Percentiles rank a stretch among this genome's conserved stretches.
Conservation (phyloP, 2,797 vertebrate species). For the Cichlasoma orientale region DNA sequence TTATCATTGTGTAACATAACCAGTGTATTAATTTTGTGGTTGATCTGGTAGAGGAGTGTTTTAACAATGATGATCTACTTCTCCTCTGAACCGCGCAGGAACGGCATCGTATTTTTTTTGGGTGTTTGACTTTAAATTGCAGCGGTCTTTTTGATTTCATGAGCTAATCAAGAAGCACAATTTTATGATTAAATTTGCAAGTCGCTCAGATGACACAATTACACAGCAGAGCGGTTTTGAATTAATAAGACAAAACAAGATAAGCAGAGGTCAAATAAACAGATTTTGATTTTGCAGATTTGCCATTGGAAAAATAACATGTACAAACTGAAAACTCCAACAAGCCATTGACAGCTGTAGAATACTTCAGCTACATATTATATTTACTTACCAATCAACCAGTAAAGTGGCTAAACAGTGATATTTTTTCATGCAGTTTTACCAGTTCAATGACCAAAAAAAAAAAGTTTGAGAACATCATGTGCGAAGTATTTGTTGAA, state of each 20-base stretch:
- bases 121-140: conserved; percentile 14
- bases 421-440: neutral
- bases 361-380: neutral
- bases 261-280: conserved; percentile 59
- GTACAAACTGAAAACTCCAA: neutral
- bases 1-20: neutral
- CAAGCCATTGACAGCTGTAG: neutral
- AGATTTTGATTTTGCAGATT: conserved; percentile 28
- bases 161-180: conserved; percentile 28
- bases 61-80: neutral
- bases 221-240: conserved; percentile 50
- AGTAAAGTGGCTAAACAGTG: neutral
- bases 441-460: neutral
- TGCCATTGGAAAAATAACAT: conserved; percentile 1
- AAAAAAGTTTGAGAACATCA: neutral
- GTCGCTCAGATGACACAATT: conserved; percentile 46
- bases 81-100: neutral
- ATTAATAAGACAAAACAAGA: conserved; percentile 45
- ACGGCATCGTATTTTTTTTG: conserved; percentile 5
- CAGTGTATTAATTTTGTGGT: conserved; percentile 18
- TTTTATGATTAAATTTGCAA: conserved; percentile 47
- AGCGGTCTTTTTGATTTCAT: conserved; percentile 7
- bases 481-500: neutral
- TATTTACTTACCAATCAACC: neutral
- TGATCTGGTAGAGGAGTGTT: conserved; percentile 19